These are phyloP conservation scores for Hepsetus odoe DNA, from an alignment of 2,113 vertebrate genomes.

Conservation along the genomic window DNA sequence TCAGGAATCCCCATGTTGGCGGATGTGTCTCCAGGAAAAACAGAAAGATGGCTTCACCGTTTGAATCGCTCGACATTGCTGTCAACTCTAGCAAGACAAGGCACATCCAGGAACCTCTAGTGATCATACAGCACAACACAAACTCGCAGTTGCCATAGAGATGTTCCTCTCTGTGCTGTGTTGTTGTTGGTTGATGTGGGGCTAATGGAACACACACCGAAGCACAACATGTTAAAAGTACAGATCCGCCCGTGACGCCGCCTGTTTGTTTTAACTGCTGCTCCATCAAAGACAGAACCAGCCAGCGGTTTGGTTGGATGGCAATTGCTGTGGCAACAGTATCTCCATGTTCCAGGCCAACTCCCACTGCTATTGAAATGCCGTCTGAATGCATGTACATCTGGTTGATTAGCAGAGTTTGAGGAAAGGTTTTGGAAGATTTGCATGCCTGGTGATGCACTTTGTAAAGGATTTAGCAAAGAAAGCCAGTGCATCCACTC, in stretches of 20 bases:
- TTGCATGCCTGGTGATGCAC: neutral
- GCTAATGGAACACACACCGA: constrained; percentile 24
- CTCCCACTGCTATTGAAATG: neutral
- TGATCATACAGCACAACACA: neutral
- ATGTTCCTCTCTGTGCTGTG: neutral
- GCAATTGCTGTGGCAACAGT: neutral
- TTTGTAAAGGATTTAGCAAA: neutral
- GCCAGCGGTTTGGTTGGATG: constrained; percentile 58
- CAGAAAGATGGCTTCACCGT: too few species aligned
- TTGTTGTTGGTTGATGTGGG: constrained; percentile 7
- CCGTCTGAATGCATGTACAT: too few species aligned
- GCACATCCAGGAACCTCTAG: neutral
- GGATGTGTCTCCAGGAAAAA: too few species aligned
- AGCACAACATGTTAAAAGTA: constrained; percentile 36
- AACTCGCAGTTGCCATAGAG: neutral
- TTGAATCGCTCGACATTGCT: too few species aligned
- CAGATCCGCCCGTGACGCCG: constrained; percentile 54
- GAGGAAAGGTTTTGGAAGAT: neutral
- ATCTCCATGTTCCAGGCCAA: neutral
- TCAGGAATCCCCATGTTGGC: too few species aligned
- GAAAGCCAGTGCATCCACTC: neutral
- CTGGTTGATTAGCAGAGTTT: constrained; percentile 9
- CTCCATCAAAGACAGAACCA: constrained; percentile 54
- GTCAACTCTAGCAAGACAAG: neutral
- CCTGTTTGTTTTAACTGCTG: constrained; percentile 57